Evolutionary conservation across 2,797 vertebrate genomes (phyloP), one percentile per base, ranked within the genome.

Genomic region (Aulostomus chinensis): DNA sequence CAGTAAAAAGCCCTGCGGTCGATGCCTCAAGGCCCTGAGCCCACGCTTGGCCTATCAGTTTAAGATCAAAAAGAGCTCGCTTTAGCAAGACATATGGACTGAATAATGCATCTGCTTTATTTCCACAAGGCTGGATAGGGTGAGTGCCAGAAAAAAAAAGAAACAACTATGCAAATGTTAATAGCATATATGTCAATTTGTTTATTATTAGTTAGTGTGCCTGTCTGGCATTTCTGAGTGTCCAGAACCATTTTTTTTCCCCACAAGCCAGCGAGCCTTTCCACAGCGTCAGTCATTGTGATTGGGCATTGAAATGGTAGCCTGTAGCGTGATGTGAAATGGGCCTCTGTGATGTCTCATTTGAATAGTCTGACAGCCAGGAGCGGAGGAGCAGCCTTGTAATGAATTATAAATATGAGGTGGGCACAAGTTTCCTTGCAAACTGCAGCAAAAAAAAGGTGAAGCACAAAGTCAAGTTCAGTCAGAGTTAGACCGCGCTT

Each of bases 331-430:
- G 69, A 75, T 31, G 31, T 62, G 73, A 80, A 80, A 70, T 51
- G 62, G 80, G 62, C 80, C 68, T 75, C 59, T 74, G 68, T 84
- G 82, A 85, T 80, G 82, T 86, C 82, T 87, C 75, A 83, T 89
- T 88, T 88, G 81, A 90, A 88, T 87, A 86, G 83, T 80, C 80
- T 87, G 88, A 84, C 86, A 86, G 83, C 58, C 81, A 75, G 52
- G 59, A 73, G 64, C 80, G 49, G 75, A 81, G 78, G 73, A 85
- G 70, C 73, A 78, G 82, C 60, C 81, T 77, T 78, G 76, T 75
- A 77, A 85, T 90, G 81, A 89, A 87, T 88, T 88, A 90, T 88
- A 83, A 88, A 90, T 85, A 85, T 33, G 62, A 83, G 80, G 77
- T 85, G 80, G 73, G 73, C 56, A 57, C 65, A 73, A 53, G 75